Evolutionary conservation across 2,113 vertebrate species (phyloP), one percentile per base, ranked within the genome.

Genomic region (Myotis brandtii): DNA sequence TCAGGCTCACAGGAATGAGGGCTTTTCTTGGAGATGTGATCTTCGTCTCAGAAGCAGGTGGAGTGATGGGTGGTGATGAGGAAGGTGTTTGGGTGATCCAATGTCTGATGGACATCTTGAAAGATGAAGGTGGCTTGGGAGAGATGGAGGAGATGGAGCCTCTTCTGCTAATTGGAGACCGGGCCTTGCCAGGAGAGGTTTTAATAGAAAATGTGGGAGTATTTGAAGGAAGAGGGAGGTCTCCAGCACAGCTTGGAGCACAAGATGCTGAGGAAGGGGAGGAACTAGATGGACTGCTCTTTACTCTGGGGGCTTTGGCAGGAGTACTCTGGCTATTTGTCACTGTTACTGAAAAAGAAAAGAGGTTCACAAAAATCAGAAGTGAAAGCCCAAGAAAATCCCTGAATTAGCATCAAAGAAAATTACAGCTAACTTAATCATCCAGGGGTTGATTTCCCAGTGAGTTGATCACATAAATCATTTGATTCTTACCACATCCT

Each of bases 151-250:
- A 96, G 37, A 73, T 70, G 9, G 93, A 85, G 75, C 52, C 94
- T 46, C 93, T 97, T 70, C 30, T 92, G 93, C 94, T 97, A 81
- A 84, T 92, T 56, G 98, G 98, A 79, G 97, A 98, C 32, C 96
- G 97, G 89, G 86, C 67, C 43, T 96, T 90, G n/a, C 97, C 3
- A 0, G 91, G 95, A 17, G 93, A 96, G 34, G 98, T 93, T 66
- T 88, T 97, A 81, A 97, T 40, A 48, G 98, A 30, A 2, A 97
- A 98, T 0, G 97, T 98, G 0, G 98, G 97, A 46, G 99, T 99
- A 97, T 93, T 99, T 73, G 99, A 99, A 32, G 99, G 95, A 25
- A 99, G 98, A 2, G 99, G 99, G 59, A 99, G 98, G 93, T 99
- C 99, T 9, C 99, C 99, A 0, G 96, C 94, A 54, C 98, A 97